These are phyloP conservation scores for Poeciliopsis retropinna DNA, from an alignment of 2,113 vertebrate species.

Conservation along the genomic window DNA sequence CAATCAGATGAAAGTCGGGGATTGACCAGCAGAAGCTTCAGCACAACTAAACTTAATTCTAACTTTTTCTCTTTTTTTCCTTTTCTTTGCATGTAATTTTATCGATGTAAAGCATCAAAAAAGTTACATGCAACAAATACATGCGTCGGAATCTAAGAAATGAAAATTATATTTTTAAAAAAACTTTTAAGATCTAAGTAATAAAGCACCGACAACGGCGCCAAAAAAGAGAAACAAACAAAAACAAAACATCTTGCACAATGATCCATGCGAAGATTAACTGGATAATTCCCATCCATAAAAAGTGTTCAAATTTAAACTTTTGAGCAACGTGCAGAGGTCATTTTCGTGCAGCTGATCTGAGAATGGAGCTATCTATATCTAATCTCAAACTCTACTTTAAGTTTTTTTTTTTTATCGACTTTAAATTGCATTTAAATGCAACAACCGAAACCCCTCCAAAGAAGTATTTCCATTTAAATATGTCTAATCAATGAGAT, in stretches of 20 bases:
- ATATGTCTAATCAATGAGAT: not conserved
- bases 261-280: not conserved
- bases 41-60: not conserved
- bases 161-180: not conserved
- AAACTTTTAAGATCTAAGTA: too few relatives aligned
- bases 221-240: too few relatives aligned
- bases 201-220: too few relatives aligned
- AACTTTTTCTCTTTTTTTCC: not conserved
- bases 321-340: constrained; percentile 1
- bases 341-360: constrained; percentile 13
- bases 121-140: too few relatives aligned
- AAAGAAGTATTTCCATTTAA: not conserved
- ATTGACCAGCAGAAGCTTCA: not conserved
- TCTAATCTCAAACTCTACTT: not conserved
- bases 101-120: not conserved
- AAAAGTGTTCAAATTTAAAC: not conserved
- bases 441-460: not conserved
- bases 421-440: not conserved
- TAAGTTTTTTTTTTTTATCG: too few relatives aligned
- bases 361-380: not conserved
- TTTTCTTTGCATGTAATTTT: not conserved
- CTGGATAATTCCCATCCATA: not conserved
- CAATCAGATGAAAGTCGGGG: not conserved
- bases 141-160: not conserved
- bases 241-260: not conserved